Evolutionary conservation across 2,113 vertebrate genomes (phyloP).

Genomic region (Cygnus buccinator): DNA sequence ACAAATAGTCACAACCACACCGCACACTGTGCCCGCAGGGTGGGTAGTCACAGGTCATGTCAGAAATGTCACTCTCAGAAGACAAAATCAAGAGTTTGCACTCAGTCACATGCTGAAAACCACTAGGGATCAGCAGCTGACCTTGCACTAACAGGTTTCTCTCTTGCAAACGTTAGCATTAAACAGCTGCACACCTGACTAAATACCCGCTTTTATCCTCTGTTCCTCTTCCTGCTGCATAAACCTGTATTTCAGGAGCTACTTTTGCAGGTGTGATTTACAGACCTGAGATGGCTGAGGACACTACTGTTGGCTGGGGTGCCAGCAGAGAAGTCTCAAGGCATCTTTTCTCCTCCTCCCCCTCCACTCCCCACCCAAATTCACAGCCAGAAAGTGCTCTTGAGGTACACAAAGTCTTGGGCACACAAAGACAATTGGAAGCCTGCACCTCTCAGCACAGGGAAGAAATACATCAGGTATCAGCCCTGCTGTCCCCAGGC

Average conservation of each 20-base stretch:
- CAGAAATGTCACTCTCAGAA: neutral
- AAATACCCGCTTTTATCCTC: neutral
- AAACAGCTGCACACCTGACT: neutral
- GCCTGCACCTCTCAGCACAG: neutral
- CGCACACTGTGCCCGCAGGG: neutral
- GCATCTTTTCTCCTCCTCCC: neutral
- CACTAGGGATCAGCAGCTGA: neutral
- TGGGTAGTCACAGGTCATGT: neutral
- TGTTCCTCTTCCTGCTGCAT: neutral
- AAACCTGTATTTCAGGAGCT: neutral
- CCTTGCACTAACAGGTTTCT: neutral
- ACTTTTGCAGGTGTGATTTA: neutral
- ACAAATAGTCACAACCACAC: neutral
- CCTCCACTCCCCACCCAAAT: neutral
- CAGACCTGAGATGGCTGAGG: neutral
- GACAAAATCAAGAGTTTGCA: neutral
- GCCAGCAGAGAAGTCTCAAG: neutral
- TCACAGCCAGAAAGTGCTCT: neutral
- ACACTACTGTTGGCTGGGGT: neutral
- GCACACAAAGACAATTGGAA: neutral
- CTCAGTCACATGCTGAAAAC: neutral
- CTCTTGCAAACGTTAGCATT: neutral
- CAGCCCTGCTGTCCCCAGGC: neutral
- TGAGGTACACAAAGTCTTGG: neutral
- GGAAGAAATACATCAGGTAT: neutral